Base-by-base conservation (phyloP, 2,888 invertebrate genomes). In the Leucophenga maculata region DNA sequence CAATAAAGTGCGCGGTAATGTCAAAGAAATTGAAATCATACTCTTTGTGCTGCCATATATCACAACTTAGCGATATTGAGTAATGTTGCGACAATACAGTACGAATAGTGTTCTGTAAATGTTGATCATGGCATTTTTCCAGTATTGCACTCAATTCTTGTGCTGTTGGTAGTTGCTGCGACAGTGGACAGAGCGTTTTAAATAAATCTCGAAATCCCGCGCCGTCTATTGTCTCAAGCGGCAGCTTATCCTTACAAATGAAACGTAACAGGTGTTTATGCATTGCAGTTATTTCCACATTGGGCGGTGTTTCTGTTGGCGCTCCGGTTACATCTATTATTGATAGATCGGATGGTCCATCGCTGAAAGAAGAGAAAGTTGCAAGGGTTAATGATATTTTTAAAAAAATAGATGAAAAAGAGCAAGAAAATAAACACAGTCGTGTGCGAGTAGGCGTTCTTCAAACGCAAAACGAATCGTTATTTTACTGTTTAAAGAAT, bases 201-300 rank as follows among this genome's bases (percentile, higher is more conserved):
- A 62, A 46, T 0, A 62, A 46, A 11, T 14, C 3, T 22, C 14
- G n/a, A 32, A 62, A 62, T 4, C 62, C 62, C 11, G 6, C 14
- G 8, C 62, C 46, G 6, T 62, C 62, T 11, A 62, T 39, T 18
- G 20, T 62, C 6, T 62, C 62, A 13, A 62, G 20, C 9, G 62
- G 46, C 16, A 44, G 62, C 8, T 62, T 62, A 46, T 62, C 62
- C 6, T 8, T 32, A 11, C 46, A 20, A 20, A 62, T 20, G 14
- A 62, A 46, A 14, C 20, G 62, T 22, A 62, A 14, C 14, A 62
- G 46, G 4, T 62, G 18, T 13, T 14, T 44, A 13, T n/a, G 50
- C 13, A 50, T 13, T 18, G 18, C 9, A n/a, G 16, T 46, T 3
- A 8, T 6, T 13, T 62, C 44, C 44, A 11, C 62, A 39, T 8